Evolutionary conservation across 2,888 invertebrate species (phyloP).

Genomic region (Tiliacea citrago): DNA sequence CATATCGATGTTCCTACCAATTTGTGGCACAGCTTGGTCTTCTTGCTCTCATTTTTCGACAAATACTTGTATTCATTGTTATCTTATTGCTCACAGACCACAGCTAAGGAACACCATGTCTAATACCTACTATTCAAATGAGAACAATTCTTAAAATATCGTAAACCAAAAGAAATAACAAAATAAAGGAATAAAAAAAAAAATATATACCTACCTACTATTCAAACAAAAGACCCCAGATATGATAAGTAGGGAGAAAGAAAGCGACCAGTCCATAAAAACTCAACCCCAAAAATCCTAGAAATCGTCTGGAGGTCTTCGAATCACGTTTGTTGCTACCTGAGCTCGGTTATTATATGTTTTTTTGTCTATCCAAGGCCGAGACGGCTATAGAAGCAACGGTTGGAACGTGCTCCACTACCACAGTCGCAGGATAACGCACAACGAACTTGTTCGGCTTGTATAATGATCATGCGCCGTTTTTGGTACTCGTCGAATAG

Average conservation of each 20-base stretch:
- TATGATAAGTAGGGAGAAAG: constrained; percentile 32
- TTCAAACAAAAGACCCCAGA: constrained; percentile 7
- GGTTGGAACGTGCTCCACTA: constrained; percentile 62
- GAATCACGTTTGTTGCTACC: constrained; percentile 79
- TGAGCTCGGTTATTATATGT: constrained; percentile 68
- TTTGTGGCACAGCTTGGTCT: background rate
- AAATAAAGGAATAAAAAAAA: too few relatives aligned
- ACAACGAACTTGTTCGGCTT: constrained; percentile 65
- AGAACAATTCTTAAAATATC: too few relatives aligned
- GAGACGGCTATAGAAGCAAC: constrained; percentile 66
- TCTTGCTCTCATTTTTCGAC: too few relatives aligned
- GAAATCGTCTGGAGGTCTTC: constrained; percentile 61
- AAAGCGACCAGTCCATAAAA: constrained; percentile 27
- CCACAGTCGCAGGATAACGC: constrained; percentile 66
- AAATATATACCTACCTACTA: background rate
- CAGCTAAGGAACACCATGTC: background rate
- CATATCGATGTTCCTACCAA: background rate
- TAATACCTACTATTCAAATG: background rate
- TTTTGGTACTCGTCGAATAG: constrained; percentile 34
- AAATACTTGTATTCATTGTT: background rate
- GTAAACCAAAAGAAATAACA: too few relatives aligned
- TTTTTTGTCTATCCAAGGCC: constrained; percentile 75
- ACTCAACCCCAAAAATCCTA: constrained; percentile 42
- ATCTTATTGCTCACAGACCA: background rate
- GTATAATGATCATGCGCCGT: constrained; percentile 55